Percentiles rank a stretch among this genome's conserved stretches.
Evolutionary conservation across 2,888 invertebrate species (phyloP).

Genomic region (Steromphala cineraria): DNA sequence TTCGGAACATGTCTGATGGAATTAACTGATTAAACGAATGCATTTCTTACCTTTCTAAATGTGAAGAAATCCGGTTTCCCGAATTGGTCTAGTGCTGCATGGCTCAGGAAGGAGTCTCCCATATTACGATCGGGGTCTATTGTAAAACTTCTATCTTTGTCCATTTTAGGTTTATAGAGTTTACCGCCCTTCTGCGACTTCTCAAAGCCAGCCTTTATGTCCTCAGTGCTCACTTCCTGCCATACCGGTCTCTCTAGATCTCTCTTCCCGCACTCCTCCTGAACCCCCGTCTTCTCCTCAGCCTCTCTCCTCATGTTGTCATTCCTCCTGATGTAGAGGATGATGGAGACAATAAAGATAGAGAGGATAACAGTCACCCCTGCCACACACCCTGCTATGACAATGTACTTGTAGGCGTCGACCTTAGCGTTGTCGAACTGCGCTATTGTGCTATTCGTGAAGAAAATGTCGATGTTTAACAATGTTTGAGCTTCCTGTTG

Average conservation of each 20-base stretch:
- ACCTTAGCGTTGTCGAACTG: slow-evolving; percentile 17
- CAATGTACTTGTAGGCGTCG: slow-evolving; percentile 35
- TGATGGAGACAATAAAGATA: slow-evolving; percentile 38
- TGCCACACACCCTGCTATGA: slow-evolving; percentile 39
- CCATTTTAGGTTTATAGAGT: background rate
- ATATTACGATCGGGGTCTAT: slow-evolving; percentile 10
- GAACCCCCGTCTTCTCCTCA: slow-evolving; percentile 38
- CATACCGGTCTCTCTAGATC: slow-evolving; percentile 28
- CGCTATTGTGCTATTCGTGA: slow-evolving; percentile 40
- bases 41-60: slow-evolving; percentile 41
- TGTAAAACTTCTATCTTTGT: slow-evolving; percentile 21
- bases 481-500: slow-evolving; percentile 66
- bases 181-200: slow-evolving; percentile 18
- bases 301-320: slow-evolving; percentile 15
- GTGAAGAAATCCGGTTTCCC: slow-evolving; percentile 46
- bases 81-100: slow-evolving; percentile 30
- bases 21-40: background rate
- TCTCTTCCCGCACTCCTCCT: slow-evolving; percentile 42
- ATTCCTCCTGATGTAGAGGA: slow-evolving; percentile 31
- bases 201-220: slow-evolving; percentile 23
- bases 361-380: slow-evolving; percentile 40
- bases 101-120: background rate
- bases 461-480: slow-evolving; percentile 36
- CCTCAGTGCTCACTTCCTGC: slow-evolving; percentile 17
- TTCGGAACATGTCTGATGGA: background rate